Base-by-base conservation (phyloP, 1,140 invertebrate genomes). In the Drosophila bifasciata region DNA sequence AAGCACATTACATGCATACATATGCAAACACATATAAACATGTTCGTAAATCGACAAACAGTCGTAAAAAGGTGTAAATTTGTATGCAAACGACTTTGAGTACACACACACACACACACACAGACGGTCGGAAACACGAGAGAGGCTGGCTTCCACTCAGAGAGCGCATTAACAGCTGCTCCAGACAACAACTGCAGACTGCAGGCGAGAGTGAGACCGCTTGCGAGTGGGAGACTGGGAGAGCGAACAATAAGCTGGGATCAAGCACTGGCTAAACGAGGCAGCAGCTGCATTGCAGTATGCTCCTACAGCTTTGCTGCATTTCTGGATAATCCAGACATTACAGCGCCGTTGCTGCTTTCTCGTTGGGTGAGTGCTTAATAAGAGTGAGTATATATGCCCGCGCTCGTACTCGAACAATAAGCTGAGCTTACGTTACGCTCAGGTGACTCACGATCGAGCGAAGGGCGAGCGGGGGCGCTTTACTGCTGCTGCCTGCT, bases 371-470 rank as follows among this genome's bases (percentile, higher is more conserved):
- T 13, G 11, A 36, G 32, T 36, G 32, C 32, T 36, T 13, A 36
- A 13, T 4, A 5, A 11, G 11, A 13, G 40, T 45, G 49, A 49
- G 69, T 52, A 58, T 59, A 70, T 70, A 57, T 71, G 56, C n/a
- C 68, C 70, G 68, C 58, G 36, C 56, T 72, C 50, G 8, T 50
- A 41, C 40, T 53, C 77, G 57, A 84, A 69, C 81, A 80, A 78
- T 73, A 85, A 78, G 75, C 81, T 83, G 76, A 67, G 86, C 88
- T 90, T 90, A 88, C 88, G 86, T 90, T 90, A 90, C 88, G 86
- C 86, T 86, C 88, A 90, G 88, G 78, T 90, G 86, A 90, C 71
- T 90, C 86, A 90, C 88, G 74, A 89, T 45, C 59, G 55, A 69
- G 57, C 72, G 25, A 86, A 81, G 81, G 81, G 81, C 81, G 61